Evolutionary conservation across 2,888 invertebrate genomes (phyloP).

Genomic region (Ichneumoninae sp.): DNA sequence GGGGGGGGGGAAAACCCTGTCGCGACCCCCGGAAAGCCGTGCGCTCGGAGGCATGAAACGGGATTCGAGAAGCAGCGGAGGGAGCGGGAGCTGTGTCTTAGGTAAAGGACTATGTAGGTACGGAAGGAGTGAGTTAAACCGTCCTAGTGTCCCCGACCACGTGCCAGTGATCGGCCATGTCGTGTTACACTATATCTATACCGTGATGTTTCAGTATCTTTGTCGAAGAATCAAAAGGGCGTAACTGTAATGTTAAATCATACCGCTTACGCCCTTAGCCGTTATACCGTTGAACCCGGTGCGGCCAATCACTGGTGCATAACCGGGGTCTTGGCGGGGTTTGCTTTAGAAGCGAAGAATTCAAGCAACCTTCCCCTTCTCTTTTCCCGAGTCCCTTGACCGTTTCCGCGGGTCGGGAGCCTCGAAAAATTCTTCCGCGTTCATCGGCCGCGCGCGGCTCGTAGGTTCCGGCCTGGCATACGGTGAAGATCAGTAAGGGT

Average conservation of each 20-base stretch:
- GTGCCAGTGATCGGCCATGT: not conserved
- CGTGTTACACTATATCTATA: not conserved
- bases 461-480: slow-evolving; percentile 9
- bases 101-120: slow-evolving; percentile 35
- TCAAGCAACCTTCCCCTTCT: slow-evolving; percentile 31
- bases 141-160: not conserved
- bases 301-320: not conserved
- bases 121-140: slow-evolving; percentile 35
- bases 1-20: not conserved
- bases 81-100: slow-evolving; percentile 41
- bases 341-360: slow-evolving; percentile 42
- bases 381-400: slow-evolving; percentile 62
- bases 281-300: not conserved
- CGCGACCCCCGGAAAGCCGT: slow-evolving; percentile 18
- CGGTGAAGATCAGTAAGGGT: slow-evolving; percentile 22
- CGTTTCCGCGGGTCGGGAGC: slow-evolving; percentile 68
- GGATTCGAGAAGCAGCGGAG: slow-evolving; percentile 45
- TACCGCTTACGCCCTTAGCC: not conserved
- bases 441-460: slow-evolving; percentile 76
- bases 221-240: not conserved
- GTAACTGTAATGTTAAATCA: too few species aligned
- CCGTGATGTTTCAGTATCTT: not conserved
- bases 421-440: slow-evolving; percentile 79
- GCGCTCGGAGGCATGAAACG: slow-evolving; percentile 55
- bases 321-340: not conserved